phyloP scores from a whole-genome alignment of 2,113 vertebrate species.

The Hypocryptadius cinnamomeus region DNA sequence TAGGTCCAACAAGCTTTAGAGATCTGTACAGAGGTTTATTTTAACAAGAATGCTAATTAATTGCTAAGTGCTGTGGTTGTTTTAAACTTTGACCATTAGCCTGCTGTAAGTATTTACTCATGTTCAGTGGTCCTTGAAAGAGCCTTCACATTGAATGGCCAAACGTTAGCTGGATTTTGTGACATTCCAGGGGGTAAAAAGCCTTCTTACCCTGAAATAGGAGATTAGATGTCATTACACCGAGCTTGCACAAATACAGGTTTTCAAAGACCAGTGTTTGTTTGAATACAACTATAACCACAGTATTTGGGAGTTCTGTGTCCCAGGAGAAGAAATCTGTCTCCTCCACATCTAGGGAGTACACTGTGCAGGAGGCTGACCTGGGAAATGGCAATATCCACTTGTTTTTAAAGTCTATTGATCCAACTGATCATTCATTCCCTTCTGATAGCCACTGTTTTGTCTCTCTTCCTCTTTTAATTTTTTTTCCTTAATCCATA shows the following conservation, averaged over 20 bases:
- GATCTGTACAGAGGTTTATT: background rate
- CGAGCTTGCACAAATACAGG: background rate
- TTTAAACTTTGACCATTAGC: background rate
- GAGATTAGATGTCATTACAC: background rate
- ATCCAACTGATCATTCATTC: background rate
- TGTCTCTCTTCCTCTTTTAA: background rate
- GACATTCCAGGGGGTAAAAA: background rate
- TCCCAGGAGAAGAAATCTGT: background rate
- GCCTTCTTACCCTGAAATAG: background rate
- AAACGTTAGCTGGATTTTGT: background rate
- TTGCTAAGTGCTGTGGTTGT: background rate
- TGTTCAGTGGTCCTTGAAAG: background rate
- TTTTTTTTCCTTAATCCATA: background rate
- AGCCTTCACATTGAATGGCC: background rate
- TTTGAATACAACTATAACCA: background rate
- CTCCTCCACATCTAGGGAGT: background rate
- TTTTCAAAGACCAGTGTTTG: background rate
- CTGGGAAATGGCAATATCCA: background rate
- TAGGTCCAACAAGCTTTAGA: background rate
- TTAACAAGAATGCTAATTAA: background rate
- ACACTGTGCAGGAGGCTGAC: background rate
- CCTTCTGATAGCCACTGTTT: background rate
- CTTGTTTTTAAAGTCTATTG: background rate
- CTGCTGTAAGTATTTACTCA: background rate
- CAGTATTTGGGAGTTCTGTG: background rate